Percentiles rank a stretch among this genome's conserved stretches.
These are phyloP conservation scores for Bhutanitis thaidina DNA, from an alignment of 2,888 invertebrate species.

Conservation along the genomic window DNA sequence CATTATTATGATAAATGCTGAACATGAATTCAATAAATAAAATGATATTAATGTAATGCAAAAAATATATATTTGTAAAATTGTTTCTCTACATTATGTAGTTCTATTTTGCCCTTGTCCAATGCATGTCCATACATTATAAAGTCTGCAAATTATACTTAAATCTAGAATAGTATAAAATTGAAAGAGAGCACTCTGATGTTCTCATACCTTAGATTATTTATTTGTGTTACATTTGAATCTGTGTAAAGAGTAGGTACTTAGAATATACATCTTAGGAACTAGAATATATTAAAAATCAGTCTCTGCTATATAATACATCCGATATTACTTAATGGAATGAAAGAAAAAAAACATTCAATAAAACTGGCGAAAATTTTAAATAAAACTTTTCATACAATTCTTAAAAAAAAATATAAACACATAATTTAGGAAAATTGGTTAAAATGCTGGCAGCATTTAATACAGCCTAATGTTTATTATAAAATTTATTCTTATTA, in stretches of 20 bases:
- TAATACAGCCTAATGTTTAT: no score
- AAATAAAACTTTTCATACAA: no score
- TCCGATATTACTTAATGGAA: constrained; percentile 23
- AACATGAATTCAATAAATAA: no score
- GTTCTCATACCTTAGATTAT: background rate
- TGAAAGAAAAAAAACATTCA: constrained; percentile 10
- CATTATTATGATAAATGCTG: no score
- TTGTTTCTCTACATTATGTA: constrained; percentile 5
- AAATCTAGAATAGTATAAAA: background rate
- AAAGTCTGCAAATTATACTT: background rate
- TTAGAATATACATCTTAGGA: background rate
- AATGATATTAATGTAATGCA: background rate
- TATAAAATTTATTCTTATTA: no score
- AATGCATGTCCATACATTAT: no score
- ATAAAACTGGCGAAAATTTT: background rate
- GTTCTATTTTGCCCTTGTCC: no score
- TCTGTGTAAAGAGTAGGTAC: background rate
- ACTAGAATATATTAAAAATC: constrained; percentile 13
- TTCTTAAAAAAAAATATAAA: no score
- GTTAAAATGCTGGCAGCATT: no score
- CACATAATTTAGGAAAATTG: no score
- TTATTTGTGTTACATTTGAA: background rate
- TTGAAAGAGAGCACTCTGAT: constrained; percentile 1
- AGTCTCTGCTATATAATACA: constrained; percentile 20
- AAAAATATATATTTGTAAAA: constrained; percentile 22